phyloP scores from a whole-genome alignment of 2,797 vertebrate species.

The Atherinosoma microstoma region DNA sequence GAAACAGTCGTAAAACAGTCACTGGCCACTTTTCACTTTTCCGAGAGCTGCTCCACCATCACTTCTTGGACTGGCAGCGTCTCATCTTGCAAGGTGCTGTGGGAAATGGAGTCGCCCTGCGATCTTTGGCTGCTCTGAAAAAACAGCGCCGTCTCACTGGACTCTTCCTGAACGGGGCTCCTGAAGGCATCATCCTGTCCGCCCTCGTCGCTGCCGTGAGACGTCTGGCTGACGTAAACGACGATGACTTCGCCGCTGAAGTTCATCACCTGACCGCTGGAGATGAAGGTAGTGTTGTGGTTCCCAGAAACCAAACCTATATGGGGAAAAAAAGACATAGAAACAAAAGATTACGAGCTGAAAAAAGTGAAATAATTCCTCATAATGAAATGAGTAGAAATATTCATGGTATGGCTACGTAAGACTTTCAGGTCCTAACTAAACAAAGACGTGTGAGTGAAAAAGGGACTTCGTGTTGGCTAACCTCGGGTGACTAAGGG shows the following conservation, averaged over 20 bases:
- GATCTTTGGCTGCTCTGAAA: constrained; percentile 77
- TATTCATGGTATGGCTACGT: constrained; percentile 1
- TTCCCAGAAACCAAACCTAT: constrained; percentile 94
- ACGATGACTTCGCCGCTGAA: constrained; percentile 97
- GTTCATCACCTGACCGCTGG: constrained; percentile 98
- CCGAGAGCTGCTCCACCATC: constrained; percentile 52
- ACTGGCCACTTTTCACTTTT: constrained; percentile 60
- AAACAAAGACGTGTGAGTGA: constrained; percentile 20
- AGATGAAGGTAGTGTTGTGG: constrained; percentile 97
- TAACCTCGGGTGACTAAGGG: constrained; percentile 65
- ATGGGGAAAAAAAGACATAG: not conserved
- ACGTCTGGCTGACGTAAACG: constrained; percentile 94
- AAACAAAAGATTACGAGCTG: constrained; percentile 1
- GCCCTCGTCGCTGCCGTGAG: constrained; percentile 80
- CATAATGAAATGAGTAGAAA: not conserved
- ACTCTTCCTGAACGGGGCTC: constrained; percentile 92
- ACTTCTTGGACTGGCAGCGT: constrained; percentile 80
- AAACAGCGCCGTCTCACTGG: constrained; percentile 79
- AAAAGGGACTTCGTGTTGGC: constrained; percentile 35
- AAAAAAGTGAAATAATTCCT: not conserved
- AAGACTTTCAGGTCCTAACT: constrained; percentile 2
- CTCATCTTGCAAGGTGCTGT: constrained; percentile 59
- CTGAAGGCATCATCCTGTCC: constrained; percentile 83
- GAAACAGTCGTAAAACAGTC: constrained; percentile 33
- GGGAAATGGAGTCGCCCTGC: constrained; percentile 51